Evolutionary conservation across 2,888 invertebrate genomes (phyloP), one percentile per base, ranked within the genome.

Genomic region (Celastrina argiolus): DNA sequence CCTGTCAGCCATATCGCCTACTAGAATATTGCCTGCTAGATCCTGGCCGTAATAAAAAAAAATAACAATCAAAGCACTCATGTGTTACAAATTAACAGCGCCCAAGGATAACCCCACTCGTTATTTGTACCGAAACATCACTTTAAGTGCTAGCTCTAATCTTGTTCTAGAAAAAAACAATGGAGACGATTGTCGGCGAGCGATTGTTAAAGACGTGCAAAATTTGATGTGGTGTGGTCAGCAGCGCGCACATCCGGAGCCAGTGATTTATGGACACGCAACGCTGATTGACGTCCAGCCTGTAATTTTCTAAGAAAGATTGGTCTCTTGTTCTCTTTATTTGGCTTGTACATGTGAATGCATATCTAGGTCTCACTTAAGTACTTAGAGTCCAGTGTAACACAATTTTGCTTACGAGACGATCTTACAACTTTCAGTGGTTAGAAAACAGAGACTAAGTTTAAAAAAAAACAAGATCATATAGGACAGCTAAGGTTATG

Each of bases 1-100:
- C 87, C 87, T 84, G 86, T 79, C 78, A 75, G 83, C 87, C 87
- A 85, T 85, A 83, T 85, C 84, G 81, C 66, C 69, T 66, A 67
- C 64, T 67, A 64, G 63, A 41, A 64, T 68, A 42, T 58, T 65
- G 65, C 58, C 41, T 3, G 7, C 31, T 18, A 36, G 4, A 36
- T 18, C 14, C 14, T 61, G 2, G 22, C 8, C 22, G 18, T 39
- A 36, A 39, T 14, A 39, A 61, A 39, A 22, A 5, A 51, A 14
- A 51, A 22, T 14, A 10, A 51, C 51, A 51, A 61, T 36, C 18
- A 39, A 58, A 34, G 36, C 61, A 39, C 36, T 39, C 39, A 36
- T 16, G 61, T 18, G 34, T 61, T 18, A 61, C 36, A 22, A 61
- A 61, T 61, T 39, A 61, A 18, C 61, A 61, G 34, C 22, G 18